Conservation (phyloP, 2,113 vertebrate genomes). For the Oryzias celebensis region DNA sequence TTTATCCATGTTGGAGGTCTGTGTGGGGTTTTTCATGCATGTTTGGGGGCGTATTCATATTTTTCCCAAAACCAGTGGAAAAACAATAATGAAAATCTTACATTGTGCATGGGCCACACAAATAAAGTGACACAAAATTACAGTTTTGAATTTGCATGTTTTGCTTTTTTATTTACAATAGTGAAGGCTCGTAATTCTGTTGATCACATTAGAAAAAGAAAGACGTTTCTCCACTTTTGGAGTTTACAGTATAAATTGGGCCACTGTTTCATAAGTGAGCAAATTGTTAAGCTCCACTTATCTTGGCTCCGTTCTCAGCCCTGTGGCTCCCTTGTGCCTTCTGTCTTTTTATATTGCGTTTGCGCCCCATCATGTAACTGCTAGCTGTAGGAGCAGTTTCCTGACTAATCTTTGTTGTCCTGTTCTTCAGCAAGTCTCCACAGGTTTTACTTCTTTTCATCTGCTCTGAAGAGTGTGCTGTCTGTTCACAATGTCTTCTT, state of each 20-base stretch:
- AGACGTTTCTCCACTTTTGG: conserved; percentile 17
- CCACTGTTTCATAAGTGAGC: conserved; percentile 57
- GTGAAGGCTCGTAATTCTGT: background rate
- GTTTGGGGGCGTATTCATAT: no score
- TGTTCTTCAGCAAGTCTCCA: conserved; percentile 51
- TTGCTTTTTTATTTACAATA: no score
- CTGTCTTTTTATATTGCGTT: conserved; percentile 62
- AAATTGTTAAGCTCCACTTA: conserved; percentile 62
- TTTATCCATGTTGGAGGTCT: no score
- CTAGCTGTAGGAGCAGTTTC: conserved; percentile 43
- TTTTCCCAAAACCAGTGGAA: no score
- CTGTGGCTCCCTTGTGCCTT: conserved; percentile 46
- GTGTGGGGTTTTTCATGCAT: no score
- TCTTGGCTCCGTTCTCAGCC: conserved; percentile 49
- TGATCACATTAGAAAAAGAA: conserved; percentile 10
- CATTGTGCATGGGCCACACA: no score
- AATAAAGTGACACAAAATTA: no score
- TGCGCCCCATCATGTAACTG: conserved; percentile 52
- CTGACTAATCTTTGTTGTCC: conserved; percentile 47
- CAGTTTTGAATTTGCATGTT: no score
- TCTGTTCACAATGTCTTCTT: conserved; percentile 13
- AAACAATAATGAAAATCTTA: no score
- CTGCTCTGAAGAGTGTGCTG: conserved; percentile 26
- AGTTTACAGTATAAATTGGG: conserved; percentile 53
- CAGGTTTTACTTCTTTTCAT: conserved; percentile 53